Conservation (phyloP, 2,797 vertebrate genomes). For the Malurus leucopterus region DNA sequence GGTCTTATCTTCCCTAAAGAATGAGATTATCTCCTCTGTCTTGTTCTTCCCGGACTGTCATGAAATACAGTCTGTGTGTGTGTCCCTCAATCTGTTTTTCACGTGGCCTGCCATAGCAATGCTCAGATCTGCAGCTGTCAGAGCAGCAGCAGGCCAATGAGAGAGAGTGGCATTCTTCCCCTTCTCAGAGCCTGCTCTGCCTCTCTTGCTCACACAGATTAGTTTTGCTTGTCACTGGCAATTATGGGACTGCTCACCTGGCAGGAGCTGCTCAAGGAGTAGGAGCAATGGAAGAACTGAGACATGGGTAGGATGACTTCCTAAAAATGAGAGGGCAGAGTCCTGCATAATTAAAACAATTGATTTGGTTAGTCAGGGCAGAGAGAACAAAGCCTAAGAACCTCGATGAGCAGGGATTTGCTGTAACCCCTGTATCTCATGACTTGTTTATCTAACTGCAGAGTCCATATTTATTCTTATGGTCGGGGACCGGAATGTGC, state of each 20-base stretch:
- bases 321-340: not conserved
- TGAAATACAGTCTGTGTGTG: not conserved
- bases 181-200: not conserved
- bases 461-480: not conserved
- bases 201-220: not conserved
- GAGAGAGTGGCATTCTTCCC: not conserved
- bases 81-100: not conserved
- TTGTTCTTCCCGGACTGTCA: not conserved
- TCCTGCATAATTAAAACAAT: not conserved
- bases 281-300: not conserved
- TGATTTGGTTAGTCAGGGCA: not conserved
- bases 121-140: not conserved
- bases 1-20: conserved; percentile 24
- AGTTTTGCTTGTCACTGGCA: not conserved
- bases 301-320: rapidly evolving
- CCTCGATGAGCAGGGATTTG: not conserved
- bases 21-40: conserved; percentile 18
- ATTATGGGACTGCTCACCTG: not conserved
- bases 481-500: not conserved
- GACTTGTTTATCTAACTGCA: not conserved
- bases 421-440: not conserved
- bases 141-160: not conserved
- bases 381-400: not conserved
- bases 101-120: not conserved
- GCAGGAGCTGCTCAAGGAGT: not conserved